Percentiles rank a stretch among this genome's conserved stretches.
phyloP scores from a whole-genome alignment of 2,888 invertebrate species.

The Agriopis marginaria region DNA sequence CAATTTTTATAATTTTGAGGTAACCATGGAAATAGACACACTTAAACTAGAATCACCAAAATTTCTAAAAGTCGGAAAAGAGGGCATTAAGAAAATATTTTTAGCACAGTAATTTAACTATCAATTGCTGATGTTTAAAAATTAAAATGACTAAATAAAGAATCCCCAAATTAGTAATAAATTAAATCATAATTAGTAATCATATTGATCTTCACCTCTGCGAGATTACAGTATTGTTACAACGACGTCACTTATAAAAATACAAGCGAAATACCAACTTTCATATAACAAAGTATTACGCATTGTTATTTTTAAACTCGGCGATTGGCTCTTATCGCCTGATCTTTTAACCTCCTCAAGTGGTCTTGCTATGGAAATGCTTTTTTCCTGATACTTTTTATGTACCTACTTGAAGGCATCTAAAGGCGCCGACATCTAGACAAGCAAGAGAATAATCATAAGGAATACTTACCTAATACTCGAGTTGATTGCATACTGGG shows the following conservation, averaged over 20 bases:
- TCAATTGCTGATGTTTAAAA: not conserved
- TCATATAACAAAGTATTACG: constrained; percentile 52
- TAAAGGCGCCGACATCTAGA: constrained; percentile 18
- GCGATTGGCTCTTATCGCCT: constrained; percentile 65
- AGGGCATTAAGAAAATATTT: not conserved
- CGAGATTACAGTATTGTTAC: constrained; percentile 24
- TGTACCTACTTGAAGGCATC: constrained; percentile 11
- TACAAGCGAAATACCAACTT: constrained; percentile 44
- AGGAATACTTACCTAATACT: constrained; percentile 29
- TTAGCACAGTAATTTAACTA: not conserved
- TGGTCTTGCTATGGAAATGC: constrained; percentile 56
- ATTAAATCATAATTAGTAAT: constrained; percentile 31
- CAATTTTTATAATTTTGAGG: too few species aligned
- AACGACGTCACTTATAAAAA: constrained; percentile 43
- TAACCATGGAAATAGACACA: too few species aligned
- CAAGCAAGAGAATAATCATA: constrained; percentile 10
- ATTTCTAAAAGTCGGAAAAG: too few species aligned
- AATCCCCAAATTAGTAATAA: constrained; percentile 15
- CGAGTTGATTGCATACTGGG: constrained; percentile 27
- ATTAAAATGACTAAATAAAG: not conserved
- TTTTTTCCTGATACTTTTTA: constrained; percentile 42
- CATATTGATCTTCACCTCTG: constrained; percentile 28
- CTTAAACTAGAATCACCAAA: too few species aligned
- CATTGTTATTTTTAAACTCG: constrained; percentile 66
- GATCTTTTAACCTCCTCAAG: constrained; percentile 67